Percentiles rank a stretch among this genome's conserved stretches.
phyloP scores from a whole-genome alignment of 2,888 invertebrate genomes.

The Oscheius sp. region DNA sequence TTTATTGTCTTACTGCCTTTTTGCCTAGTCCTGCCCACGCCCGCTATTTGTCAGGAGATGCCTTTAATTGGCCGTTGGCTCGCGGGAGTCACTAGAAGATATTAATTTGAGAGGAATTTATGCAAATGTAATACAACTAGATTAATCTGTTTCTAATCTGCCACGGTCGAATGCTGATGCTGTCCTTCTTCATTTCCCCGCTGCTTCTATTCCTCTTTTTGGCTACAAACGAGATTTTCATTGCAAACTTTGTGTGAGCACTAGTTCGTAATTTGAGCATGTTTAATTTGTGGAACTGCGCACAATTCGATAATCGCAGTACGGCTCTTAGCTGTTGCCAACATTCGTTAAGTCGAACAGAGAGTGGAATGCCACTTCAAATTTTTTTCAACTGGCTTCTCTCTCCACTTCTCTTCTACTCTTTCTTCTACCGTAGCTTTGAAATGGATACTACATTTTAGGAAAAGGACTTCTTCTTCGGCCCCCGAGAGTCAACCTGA shows the following conservation, averaged over 20 bases:
- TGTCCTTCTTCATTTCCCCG: too few relatives aligned
- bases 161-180: too few relatives aligned
- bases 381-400: neutral
- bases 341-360: neutral
- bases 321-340: neutral
- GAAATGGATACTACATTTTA: neutral
- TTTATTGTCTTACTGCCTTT: conserved; percentile 15
- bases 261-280: conserved; percentile 13
- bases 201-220: neutral
- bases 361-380: neutral
- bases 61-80: conserved; percentile 15
- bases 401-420: neutral
- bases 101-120: neutral
- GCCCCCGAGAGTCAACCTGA: too few relatives aligned
- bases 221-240: neutral
- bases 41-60: conserved; percentile 15
- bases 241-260: conserved; percentile 4
- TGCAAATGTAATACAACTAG: neutral
- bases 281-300: conserved; percentile 13
- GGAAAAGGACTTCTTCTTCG: neutral
- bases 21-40: conserved; percentile 10
- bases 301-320: conserved; percentile 14
- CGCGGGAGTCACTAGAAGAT: neutral
- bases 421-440: neutral
- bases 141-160: neutral